phyloP scores from a whole-genome alignment of 2,113 vertebrate genomes.

The Amazona vittata region DNA sequence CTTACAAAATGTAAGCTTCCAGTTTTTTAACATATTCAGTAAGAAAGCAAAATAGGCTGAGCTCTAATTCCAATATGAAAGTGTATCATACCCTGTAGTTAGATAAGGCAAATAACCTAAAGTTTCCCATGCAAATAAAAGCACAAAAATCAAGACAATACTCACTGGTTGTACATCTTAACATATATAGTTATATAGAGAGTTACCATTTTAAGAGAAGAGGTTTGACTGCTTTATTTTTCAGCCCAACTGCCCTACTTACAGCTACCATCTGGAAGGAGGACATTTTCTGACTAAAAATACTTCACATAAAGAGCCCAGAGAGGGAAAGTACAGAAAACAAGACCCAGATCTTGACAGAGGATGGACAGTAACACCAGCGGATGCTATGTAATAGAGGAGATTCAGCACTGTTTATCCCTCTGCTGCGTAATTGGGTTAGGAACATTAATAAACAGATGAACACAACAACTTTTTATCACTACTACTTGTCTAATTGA shows the following conservation, averaged over 20 bases:
- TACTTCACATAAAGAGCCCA: not conserved
- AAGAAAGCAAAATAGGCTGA: not conserved
- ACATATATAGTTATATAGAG: not conserved
- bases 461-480: not conserved
- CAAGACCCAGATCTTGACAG: not conserved
- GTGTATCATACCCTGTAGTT: not conserved
- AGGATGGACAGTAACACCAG: not conserved
- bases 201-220: not conserved
- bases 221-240: not conserved
- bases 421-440: not conserved
- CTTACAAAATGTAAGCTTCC: not conserved
- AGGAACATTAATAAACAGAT: not conserved
- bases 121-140: not conserved
- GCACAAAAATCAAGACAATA: not conserved
- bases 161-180: not conserved
- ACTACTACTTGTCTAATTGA: not conserved
- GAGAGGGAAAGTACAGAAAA: not conserved
- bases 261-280: not conserved
- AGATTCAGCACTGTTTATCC: not conserved
- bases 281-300: not conserved
- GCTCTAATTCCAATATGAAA: not conserved
- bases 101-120: not conserved
- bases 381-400: not conserved
- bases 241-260: conserved; percentile 25
- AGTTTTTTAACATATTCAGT: not conserved